Evolutionary conservation across 92 coral and sea anemone genomes (phyloP).

Genomic region (Zoanthus solanderi): DNA sequence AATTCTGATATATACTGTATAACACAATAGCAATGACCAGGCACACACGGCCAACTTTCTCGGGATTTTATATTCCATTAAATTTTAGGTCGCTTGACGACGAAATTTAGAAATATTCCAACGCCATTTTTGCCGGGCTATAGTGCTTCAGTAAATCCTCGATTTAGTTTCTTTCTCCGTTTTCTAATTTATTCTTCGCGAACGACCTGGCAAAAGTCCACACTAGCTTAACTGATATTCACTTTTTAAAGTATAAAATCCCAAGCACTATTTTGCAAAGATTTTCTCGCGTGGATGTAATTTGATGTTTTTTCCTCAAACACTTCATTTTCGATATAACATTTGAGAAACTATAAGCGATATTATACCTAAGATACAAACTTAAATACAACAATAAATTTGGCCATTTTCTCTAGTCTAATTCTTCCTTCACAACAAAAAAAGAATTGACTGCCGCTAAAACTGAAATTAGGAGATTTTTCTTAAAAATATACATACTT

Average conservation of each 20-base stretch:
- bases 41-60: background rate
- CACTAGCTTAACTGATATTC: background rate
- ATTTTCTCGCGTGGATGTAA: background rate
- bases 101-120: background rate
- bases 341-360: background rate
- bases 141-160: no score
- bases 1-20: background rate
- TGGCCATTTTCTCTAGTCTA: no score
- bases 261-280: background rate
- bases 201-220: no score
- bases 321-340: background rate
- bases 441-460: background rate
- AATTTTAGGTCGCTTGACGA: background rate
- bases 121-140: background rate
- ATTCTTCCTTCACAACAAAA: background rate
- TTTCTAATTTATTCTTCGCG: background rate
- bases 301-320: background rate
- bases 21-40: no score
- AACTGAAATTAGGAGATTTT: background rate
- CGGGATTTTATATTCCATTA: background rate
- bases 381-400: no score
- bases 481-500: conserved; percentile 35
- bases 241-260: background rate
- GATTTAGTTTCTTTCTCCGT: background rate
- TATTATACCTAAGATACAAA: background rate